These are phyloP conservation scores for Adoxophyes honmai DNA, from an alignment of 1,140 invertebrate genomes.

Conservation along the genomic window DNA sequence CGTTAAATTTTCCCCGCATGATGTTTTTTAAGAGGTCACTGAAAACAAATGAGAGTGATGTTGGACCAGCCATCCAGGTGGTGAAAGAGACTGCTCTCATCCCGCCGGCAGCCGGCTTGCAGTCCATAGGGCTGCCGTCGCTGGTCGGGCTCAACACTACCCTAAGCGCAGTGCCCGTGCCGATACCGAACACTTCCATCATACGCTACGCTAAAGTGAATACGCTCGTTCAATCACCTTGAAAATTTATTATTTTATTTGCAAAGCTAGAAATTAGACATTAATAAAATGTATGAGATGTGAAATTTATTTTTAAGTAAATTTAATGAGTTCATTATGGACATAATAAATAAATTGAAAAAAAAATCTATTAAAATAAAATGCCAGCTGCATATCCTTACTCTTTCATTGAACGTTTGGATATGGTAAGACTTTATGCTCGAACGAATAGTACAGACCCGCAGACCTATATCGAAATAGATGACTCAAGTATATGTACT, in stretches of 20 bases:
- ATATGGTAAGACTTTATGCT: not conserved
- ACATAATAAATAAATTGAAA: not conserved
- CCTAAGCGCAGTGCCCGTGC: slow-evolving; percentile 50
- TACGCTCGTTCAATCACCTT: slow-evolving; percentile 37
- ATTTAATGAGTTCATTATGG: no score
- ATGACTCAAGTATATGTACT: no score
- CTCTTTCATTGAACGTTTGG: not conserved
- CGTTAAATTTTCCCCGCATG: no score
- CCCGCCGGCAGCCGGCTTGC: slow-evolving; percentile 38
- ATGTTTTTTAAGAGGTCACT: not conserved
- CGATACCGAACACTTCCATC: slow-evolving; percentile 57
- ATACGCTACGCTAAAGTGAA: slow-evolving; percentile 58
- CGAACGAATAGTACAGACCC: no score
- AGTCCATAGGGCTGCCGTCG: slow-evolving; percentile 47
- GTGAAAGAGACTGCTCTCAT: slow-evolving; percentile 41
- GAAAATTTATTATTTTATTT: slow-evolving; percentile 14
- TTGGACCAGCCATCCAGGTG: slow-evolving; percentile 27
- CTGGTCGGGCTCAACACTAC: slow-evolving; percentile 51
- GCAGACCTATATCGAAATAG: no score
- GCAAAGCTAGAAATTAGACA: no score
- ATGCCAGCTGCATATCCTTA: not conserved
- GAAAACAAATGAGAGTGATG: not conserved
- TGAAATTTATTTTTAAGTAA: no score
- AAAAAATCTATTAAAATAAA: not conserved
- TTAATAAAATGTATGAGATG: no score